Percentiles rank a stretch among this genome's conserved stretches.
phyloP scores from a whole-genome alignment of 2,113 vertebrate genomes.

The Nibea albiflora region DNA sequence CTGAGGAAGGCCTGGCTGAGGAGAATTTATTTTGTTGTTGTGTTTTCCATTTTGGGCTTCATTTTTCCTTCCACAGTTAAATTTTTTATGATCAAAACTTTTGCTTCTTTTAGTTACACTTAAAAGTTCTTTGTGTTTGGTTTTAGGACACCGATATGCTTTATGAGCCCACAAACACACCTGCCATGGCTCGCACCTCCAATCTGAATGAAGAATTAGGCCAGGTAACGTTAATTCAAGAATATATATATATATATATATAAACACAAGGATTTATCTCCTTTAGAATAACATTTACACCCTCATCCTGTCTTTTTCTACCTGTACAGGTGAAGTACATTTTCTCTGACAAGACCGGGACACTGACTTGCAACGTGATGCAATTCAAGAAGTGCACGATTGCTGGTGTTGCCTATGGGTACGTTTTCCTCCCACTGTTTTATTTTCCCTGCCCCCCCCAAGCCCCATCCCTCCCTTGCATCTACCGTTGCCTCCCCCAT shows the following conservation, averaged over 20 bases:
- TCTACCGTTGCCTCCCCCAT: conserved; percentile 23
- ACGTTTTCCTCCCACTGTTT: conserved; percentile 65
- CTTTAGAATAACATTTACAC: background rate
- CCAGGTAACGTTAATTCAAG: conserved; percentile 85
- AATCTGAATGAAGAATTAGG: conserved; percentile 98
- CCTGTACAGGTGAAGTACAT: conserved; percentile 96
- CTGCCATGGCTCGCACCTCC: conserved; percentile 96
- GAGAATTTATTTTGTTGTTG: background rate
- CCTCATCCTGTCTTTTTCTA: conserved; percentile 2
- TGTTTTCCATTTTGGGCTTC: background rate
- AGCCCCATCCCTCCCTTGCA: background rate
- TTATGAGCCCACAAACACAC: conserved; percentile 94
- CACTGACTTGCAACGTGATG: conserved; percentile 99
- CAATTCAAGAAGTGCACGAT: conserved; percentile 99
- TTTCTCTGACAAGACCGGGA: conserved; percentile 99
- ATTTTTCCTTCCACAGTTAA: background rate
- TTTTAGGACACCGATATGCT: conserved; percentile 95
- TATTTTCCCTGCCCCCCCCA: background rate
- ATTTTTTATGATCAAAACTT: background rate
- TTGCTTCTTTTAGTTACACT: background rate
- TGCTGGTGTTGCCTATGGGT: conserved; percentile 97
- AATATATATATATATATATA: background rate
- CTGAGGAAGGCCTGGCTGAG: background rate
- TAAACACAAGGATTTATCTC: background rate
- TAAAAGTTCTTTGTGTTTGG: background rate